phyloP scores from a whole-genome alignment of 1,140 invertebrate genomes.

The Brachionus rubens region DNA sequence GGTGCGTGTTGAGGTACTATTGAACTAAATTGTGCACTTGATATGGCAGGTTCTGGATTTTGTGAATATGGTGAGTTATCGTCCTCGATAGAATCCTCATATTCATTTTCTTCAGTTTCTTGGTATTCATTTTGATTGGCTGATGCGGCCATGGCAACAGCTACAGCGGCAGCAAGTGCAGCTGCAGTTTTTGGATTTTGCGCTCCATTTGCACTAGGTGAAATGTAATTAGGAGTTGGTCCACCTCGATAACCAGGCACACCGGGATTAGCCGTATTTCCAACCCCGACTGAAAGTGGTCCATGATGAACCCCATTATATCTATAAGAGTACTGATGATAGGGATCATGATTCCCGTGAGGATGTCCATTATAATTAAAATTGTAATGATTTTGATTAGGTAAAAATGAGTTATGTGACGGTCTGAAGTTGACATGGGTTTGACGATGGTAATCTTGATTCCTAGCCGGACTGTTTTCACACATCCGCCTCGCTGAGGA shows the following conservation, averaged over 20 bases:
- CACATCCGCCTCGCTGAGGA: no score
- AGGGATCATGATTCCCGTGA: neutral
- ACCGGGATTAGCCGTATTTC: no score
- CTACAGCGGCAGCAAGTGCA: neutral
- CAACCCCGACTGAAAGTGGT: neutral
- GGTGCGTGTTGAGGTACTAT: slow-evolving; percentile 13
- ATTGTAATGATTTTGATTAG: neutral
- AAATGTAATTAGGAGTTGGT: neutral
- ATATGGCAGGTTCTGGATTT: neutral
- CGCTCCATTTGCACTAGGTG: neutral
- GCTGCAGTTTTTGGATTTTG: slow-evolving; percentile 11
- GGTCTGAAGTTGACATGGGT: no score
- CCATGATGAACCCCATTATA: neutral
- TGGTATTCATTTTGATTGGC: neutral
- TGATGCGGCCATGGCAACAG: neutral
- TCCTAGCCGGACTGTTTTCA: no score
- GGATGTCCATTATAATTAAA: neutral
- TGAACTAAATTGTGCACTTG: neutral
- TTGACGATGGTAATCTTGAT: no score
- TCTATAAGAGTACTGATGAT: neutral
- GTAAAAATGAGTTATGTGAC: no score
- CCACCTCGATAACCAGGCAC: neutral
- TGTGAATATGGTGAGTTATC: neutral
- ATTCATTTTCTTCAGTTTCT: neutral
- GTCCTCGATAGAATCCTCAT: slow-evolving; percentile 12